Conservation (phyloP, 2,113 vertebrate genomes). For the Pandion haliaetus region DNA sequence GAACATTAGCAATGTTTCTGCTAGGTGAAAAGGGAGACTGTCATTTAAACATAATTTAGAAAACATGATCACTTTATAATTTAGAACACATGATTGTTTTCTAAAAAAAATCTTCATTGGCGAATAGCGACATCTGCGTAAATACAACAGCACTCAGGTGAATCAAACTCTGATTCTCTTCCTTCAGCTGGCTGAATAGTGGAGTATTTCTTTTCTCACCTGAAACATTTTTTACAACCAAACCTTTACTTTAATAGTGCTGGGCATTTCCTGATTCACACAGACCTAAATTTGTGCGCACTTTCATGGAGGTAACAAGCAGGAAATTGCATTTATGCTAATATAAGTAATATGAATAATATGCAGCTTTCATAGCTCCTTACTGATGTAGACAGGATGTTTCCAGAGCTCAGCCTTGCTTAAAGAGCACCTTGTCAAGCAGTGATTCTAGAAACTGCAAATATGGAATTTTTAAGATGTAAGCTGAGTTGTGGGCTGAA, state of each 20-base stretch:
- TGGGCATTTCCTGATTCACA: background rate
- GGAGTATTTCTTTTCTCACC: background rate
- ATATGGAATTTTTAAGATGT: background rate
- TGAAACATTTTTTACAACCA: background rate
- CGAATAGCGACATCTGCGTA: background rate
- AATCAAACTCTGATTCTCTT: background rate
- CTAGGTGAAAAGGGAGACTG: background rate
- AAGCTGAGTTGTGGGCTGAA: background rate
- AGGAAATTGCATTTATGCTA: background rate
- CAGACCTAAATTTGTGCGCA: background rate
- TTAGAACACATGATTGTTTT: background rate
- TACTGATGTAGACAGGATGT: background rate
- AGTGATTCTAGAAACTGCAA: background rate
- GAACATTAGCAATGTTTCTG: background rate
- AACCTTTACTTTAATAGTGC: background rate
- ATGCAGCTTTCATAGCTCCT: background rate
- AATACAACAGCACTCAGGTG: background rate
- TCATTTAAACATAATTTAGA: background rate
- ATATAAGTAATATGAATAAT: background rate
- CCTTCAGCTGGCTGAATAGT: background rate
- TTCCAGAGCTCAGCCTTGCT: background rate
- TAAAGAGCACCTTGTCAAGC: background rate
- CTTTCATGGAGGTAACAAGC: background rate
- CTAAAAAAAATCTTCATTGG: background rate
- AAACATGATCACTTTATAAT: background rate